Conservation (phyloP, 2,888 invertebrate species). For the Gerris lacustris region DNA sequence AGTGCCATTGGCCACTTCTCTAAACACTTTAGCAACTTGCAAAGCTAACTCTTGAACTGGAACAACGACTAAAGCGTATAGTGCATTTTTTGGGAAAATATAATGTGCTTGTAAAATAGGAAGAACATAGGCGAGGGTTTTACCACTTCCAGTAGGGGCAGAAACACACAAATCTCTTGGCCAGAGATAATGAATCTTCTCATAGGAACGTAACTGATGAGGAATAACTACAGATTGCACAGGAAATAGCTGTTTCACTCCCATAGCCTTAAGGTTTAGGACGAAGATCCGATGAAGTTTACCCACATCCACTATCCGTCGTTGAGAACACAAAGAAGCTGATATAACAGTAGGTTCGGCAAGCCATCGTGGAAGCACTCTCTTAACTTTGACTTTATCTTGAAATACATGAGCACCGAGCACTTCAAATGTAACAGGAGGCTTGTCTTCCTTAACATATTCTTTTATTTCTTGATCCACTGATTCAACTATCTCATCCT, state of each 20-base stretch:
- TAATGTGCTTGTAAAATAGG: slow-evolving; percentile 67
- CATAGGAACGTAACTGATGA: slow-evolving; percentile 54
- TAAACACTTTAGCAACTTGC: slow-evolving; percentile 77
- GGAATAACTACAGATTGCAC: slow-evolving; percentile 69
- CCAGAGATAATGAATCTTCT: slow-evolving; percentile 45
- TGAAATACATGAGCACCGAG: slow-evolving; percentile 2
- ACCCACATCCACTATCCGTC: neutral
- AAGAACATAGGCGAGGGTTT: slow-evolving; percentile 85
- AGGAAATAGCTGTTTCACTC: slow-evolving; percentile 63
- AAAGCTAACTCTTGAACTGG: slow-evolving; percentile 84
- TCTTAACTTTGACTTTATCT: slow-evolving; percentile 7
- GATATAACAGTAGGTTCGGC: slow-evolving; percentile 65
- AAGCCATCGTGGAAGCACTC: slow-evolving; percentile 67
- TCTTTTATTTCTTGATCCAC: neutral
- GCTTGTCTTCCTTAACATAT: neutral
- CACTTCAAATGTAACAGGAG: neutral
- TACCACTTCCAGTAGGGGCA: slow-evolving; percentile 95
- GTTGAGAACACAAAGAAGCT: slow-evolving; percentile 47
- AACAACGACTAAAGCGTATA: slow-evolving; percentile 77
- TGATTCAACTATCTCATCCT: neutral
- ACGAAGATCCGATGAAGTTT: slow-evolving; percentile 45
- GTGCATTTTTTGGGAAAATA: slow-evolving; percentile 33
- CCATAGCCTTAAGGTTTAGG: slow-evolving; percentile 59
- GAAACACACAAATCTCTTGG: slow-evolving; percentile 89
- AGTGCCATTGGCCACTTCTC: slow-evolving; percentile 53